These are phyloP conservation scores for Latrodectus elegans DNA, from an alignment of 2,888 invertebrate genomes.

Conservation along the genomic window DNA sequence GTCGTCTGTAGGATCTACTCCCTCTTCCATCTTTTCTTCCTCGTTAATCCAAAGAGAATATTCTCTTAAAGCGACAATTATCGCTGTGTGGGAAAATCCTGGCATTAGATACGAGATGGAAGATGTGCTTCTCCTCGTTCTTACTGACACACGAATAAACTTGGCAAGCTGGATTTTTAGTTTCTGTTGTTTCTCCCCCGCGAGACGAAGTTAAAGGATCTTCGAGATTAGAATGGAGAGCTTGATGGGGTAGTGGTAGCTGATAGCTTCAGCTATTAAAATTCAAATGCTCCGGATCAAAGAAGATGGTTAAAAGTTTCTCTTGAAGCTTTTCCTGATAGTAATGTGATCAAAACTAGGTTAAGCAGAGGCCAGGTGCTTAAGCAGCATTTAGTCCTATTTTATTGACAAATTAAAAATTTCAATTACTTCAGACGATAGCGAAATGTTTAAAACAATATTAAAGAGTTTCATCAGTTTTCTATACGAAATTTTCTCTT, in stretches of 20 bases:
- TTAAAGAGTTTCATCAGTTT: too few species aligned
- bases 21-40: not conserved
- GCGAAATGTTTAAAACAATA: too few species aligned
- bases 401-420: too few species aligned
- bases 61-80: slow-evolving; percentile 55
- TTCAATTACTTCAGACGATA: too few species aligned
- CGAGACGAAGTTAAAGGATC: slow-evolving; percentile 62
- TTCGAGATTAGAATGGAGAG: slow-evolving; percentile 39
- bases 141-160: slow-evolving; percentile 30
- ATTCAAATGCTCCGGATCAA: slow-evolving; percentile 2
- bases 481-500: too few species aligned
- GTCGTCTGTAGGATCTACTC: not conserved
- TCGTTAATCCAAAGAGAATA: slow-evolving; percentile 54
- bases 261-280: not conserved
- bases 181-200: slow-evolving; percentile 28
- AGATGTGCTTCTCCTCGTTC: slow-evolving; percentile 5
- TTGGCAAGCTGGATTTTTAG: slow-evolving; percentile 61
- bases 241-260: too few species aligned
- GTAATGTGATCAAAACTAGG: too few species aligned
- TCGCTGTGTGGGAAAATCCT: slow-evolving; percentile 63
- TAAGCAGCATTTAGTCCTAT: too few species aligned
- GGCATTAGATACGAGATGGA: slow-evolving; percentile 36
- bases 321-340: not conserved
- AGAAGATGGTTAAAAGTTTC: slow-evolving; percentile 1
- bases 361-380: too few species aligned